Conservation (phyloP, 2,888 invertebrate genomes). For the Limnephilus lunatus region DNA sequence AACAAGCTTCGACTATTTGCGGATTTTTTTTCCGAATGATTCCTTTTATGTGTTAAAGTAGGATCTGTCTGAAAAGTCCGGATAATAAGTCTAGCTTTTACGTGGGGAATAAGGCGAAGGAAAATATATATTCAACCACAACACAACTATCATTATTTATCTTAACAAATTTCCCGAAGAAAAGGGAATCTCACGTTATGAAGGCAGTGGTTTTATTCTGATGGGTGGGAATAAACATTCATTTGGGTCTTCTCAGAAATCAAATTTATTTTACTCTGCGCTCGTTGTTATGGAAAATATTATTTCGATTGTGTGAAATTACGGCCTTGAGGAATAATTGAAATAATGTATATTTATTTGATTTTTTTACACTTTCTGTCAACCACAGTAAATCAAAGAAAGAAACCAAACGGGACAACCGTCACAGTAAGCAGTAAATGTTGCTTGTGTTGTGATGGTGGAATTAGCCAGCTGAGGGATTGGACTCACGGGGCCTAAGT, state of each 20-base stretch:
- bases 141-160: conserved; percentile 31
- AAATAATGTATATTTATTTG: neutral
- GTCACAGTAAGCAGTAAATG: too few species aligned
- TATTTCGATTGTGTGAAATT: neutral
- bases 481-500: too few species aligned
- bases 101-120: neutral
- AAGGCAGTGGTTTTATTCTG: neutral
- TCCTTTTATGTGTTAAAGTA: neutral
- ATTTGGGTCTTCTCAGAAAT: neutral
- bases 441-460: too few species aligned
- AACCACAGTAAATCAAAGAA: too few species aligned
- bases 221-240: conserved; percentile 4
- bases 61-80: neutral
- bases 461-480: too few species aligned
- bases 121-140: neutral
- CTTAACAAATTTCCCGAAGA: conserved; percentile 25
- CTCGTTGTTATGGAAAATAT: neutral
- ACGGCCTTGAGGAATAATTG: neutral
- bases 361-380: neutral
- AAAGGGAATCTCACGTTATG: neutral
- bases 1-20: neutral
- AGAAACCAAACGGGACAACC: too few species aligned
- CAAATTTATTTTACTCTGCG: neutral
- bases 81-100: neutral
- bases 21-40: neutral